Conservation (phyloP, 2,888 invertebrate species). For the Drosophila koepferae region DNA sequence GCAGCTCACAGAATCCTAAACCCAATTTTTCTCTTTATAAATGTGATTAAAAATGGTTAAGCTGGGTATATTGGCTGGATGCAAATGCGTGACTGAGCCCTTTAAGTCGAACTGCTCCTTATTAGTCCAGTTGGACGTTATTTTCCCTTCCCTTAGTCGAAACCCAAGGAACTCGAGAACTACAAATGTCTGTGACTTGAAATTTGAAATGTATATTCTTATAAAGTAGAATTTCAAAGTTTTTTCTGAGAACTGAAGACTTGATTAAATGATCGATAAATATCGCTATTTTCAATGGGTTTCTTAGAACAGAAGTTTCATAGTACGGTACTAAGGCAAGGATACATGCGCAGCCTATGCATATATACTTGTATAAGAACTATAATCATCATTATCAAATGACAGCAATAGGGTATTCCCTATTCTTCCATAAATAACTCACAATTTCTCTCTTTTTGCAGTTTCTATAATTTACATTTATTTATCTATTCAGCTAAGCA, state of each 20-base stretch:
- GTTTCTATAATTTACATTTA: not conserved
- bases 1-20: not conserved
- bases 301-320: not conserved
- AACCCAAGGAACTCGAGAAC: not conserved
- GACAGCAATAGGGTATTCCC: not conserved
- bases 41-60: not conserved
- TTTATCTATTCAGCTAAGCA: slow-evolving; percentile 1
- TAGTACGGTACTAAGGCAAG: too few relatives aligned
- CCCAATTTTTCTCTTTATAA: not conserved
- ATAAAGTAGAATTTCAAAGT: not conserved
- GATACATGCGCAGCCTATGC: not conserved
- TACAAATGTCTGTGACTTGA: not conserved
- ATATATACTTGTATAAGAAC: not conserved
- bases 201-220: not conserved
- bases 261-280: not conserved
- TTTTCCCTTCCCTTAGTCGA: rapidly evolving
- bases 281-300: not conserved
- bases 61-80: not conserved
- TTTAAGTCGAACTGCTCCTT: not conserved
- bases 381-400: not conserved
- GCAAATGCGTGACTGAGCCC: not conserved
- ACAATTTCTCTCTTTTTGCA: not conserved
- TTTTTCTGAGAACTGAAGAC: not conserved
- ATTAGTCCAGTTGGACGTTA: not conserved
- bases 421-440: not conserved